Percentiles rank a stretch among this genome's conserved stretches.
Evolutionary conservation across 2,797 vertebrate species (phyloP).

Genomic region (Helicolenus hilgendorfi): DNA sequence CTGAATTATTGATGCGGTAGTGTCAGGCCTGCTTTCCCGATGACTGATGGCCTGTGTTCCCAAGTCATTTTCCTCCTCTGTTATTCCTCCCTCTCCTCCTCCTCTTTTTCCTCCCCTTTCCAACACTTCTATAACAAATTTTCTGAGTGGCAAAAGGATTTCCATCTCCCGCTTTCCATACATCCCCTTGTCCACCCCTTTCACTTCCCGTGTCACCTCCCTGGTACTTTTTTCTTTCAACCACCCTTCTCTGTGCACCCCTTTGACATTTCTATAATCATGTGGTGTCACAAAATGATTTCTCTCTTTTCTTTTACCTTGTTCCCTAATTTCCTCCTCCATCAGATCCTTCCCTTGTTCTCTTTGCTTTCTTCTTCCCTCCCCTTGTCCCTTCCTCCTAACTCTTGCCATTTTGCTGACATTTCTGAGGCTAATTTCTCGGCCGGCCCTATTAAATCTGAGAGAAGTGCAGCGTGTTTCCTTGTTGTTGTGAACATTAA

Average conservation of each 20-base stretch:
- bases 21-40: constrained; percentile 76
- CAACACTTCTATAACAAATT: constrained; percentile 58
- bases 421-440: constrained; percentile 51
- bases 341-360: neutral
- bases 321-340: neutral
- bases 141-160: constrained; percentile 54
- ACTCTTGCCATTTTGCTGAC: constrained; percentile 35
- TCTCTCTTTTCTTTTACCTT: constrained; percentile 3
- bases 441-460: constrained; percentile 8
- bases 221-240: constrained; percentile 1
- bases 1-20: constrained; percentile 85
- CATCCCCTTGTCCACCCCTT: constrained; percentile 19
- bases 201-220: neutral
- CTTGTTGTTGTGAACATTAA: constrained; percentile 17
- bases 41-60: constrained; percentile 79
- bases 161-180: constrained; percentile 9
- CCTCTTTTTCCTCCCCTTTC: constrained; percentile 26
- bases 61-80: constrained; percentile 67
- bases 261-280: constrained; percentile 59
- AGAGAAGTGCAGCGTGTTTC: constrained; percentile 9
- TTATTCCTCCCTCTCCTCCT: constrained; percentile 63
- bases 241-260: neutral
- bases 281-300: constrained; percentile 34
- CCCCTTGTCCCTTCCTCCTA: neutral
- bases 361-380: neutral